Percentiles rank a stretch among this genome's conserved stretches.
Evolutionary conservation across 2,113 vertebrate species (phyloP).

Genomic region (Salvelinus alpinus): DNA sequence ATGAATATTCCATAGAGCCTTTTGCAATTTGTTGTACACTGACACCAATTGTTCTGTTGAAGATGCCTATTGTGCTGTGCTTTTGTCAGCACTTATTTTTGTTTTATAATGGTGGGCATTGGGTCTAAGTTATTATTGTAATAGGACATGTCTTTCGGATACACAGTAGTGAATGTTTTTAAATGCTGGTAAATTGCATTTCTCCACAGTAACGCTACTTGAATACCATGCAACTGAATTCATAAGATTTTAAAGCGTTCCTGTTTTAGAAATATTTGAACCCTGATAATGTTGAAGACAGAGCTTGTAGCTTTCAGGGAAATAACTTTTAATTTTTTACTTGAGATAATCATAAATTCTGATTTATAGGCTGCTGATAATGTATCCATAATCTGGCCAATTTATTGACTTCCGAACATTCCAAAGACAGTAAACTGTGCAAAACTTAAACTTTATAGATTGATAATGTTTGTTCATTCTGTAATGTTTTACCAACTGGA

Average conservation of each 20-base stretch:
- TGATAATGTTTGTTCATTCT: not conserved
- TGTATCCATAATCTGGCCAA: not conserved
- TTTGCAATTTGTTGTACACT: not conserved
- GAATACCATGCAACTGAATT: not conserved
- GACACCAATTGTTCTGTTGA: not conserved
- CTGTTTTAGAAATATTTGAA: not conserved
- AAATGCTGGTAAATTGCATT: not conserved
- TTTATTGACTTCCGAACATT: slow-evolving; percentile 11
- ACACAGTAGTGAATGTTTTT: not conserved
- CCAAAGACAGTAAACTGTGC: slow-evolving; percentile 9
- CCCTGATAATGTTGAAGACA: not conserved
- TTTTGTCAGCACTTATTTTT: not conserved
- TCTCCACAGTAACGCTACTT: not conserved
- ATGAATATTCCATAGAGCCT: not conserved
- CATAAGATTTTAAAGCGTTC: not conserved
- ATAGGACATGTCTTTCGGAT: not conserved
- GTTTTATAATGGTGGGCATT: not conserved
- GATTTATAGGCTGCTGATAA: no score
- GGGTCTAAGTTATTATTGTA: not conserved
- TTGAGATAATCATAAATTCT: not conserved
- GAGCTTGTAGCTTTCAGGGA: not conserved
- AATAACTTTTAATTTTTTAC: not conserved
- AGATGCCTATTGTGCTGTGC: not conserved
- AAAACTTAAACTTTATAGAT: not conserved
- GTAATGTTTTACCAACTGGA: not conserved